Evolutionary conservation across 2,797 vertebrate genomes (phyloP), one percentile per base, ranked within the genome.

Genomic region (Peromyscus melanophrys): DNA sequence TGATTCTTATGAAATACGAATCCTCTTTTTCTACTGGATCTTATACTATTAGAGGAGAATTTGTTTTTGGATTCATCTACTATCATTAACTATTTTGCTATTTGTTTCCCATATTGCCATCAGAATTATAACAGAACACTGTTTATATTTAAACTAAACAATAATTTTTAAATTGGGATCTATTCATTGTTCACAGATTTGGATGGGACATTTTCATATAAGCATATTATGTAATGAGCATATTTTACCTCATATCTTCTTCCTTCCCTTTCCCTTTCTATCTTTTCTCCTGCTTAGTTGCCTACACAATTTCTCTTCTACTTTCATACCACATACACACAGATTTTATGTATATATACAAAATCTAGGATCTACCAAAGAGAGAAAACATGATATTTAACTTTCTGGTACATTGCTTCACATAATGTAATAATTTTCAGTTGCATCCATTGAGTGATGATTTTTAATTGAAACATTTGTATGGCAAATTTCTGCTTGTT

Each of bases 71-170:
- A 31, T 52, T 89, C 23, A 49, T 88, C n/a, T 63, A 27, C 23
- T n/a, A 6, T 89, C 23, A 46, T 67, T 67, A 77, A 81, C 71
- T 87, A 87, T 27, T 92, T 93, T 86, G 19, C n/a, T 93, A n/a
- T 93, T 94, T 81, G 23, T 82, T 65, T 55, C 11, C 43, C 88
- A 89, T 81, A 69, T 65, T 67, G 84, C 0, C 37, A 27, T 92
- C 31, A 94, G 52, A 95, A 85, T 19, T 85, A 29, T 52, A 85
- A 11, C 9, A 65, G 61, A 84, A 84, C 12, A 84, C 81, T 71
- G 63, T 65, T 71, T 78, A 14, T 94, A 69, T 52, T 67, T 75
- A 78, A 46, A 46, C 52, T 92, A 88, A 90, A 43, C 46, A 13
- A 21, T n/a, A 69, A 29, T 37, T 49, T 55, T 78, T 3, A 63